Evolutionary conservation across 2,113 vertebrate species (phyloP).

Genomic region (Toxotes jaculatrix): DNA sequence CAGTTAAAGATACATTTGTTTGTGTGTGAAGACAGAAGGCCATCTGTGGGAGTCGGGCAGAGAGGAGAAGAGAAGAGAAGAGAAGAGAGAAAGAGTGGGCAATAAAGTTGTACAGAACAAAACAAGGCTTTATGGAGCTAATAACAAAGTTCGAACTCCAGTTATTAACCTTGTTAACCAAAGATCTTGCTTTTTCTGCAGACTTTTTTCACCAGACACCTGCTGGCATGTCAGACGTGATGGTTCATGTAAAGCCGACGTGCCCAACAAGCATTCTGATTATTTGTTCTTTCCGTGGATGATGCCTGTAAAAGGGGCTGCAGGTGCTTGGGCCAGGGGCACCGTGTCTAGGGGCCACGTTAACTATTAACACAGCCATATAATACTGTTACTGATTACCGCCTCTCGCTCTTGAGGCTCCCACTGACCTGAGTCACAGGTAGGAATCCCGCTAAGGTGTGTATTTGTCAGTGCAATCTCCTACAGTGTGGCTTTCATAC

Average conservation of each 20-base stretch:
- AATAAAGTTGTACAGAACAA: slow-evolving; percentile 15
- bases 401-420: slow-evolving; percentile 75
- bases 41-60: slow-evolving; percentile 64
- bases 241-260: slow-evolving; percentile 37
- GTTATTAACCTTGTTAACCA: slow-evolving; percentile 10
- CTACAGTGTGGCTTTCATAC: slow-evolving; percentile 41
- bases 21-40: slow-evolving; percentile 74
- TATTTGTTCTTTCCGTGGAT: slow-evolving; percentile 75
- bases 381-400: slow-evolving; percentile 86
- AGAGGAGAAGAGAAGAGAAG: background rate
- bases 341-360: slow-evolving; percentile 73
- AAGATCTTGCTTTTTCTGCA: background rate
- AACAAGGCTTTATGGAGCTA: slow-evolving; percentile 38
- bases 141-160: slow-evolving; percentile 27
- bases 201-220: slow-evolving; percentile 23
- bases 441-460: slow-evolving; percentile 73
- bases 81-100: slow-evolving; percentile 16
- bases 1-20: slow-evolving; percentile 72
- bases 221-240: slow-evolving; percentile 51
- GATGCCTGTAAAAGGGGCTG: slow-evolving; percentile 77
- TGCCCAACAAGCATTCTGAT: slow-evolving; percentile 67
- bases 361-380: slow-evolving; percentile 85
- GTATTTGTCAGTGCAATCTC: slow-evolving; percentile 43
- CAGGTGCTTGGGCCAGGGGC: slow-evolving; percentile 78
- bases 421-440: slow-evolving; percentile 77